Percentiles rank a stretch among this genome's conserved stretches.
These are phyloP conservation scores for Drosophila guanche DNA, from an alignment of 1,140 invertebrate species.

Conservation along the genomic window DNA sequence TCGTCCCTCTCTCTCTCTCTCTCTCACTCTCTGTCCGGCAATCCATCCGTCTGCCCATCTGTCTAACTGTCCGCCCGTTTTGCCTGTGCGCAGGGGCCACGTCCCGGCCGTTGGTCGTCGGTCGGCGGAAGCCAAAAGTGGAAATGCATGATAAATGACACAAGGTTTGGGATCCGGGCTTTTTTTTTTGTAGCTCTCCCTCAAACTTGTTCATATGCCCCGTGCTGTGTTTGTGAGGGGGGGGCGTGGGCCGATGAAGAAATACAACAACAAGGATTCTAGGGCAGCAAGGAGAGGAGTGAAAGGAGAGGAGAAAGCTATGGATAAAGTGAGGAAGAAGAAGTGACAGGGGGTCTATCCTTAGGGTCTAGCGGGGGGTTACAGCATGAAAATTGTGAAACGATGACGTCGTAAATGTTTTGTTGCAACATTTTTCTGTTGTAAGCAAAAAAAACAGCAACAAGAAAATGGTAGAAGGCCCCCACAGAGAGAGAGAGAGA, in stretches of 20 bases:
- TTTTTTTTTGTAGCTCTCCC: conserved; percentile 16
- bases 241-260: conserved; percentile 18
- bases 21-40: too few species aligned
- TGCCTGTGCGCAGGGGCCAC: conserved; percentile 50
- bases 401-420: conserved; percentile 81
- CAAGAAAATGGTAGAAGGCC: conserved; percentile 3
- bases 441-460: not conserved
- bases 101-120: conserved; percentile 28
- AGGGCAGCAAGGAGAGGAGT: conserved; percentile 3
- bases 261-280: conserved; percentile 46
- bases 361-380: conserved; percentile 10
- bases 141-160: conserved; percentile 82
- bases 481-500: conserved; percentile 7
- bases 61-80: too few species aligned
- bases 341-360: too few species aligned
- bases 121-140: conserved; percentile 80
- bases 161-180: conserved; percentile 60
- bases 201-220: conserved; percentile 16
- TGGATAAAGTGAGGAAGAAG: not conserved
- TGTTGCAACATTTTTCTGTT: conserved; percentile 72
- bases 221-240: conserved; percentile 1
- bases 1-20: not conserved
- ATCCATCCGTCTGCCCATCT: too few species aligned
- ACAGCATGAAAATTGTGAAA: conserved; percentile 74
- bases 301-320: not conserved